Base-by-base conservation (phyloP, 2,888 invertebrate genomes). In the Sisyra terminalis region DNA sequence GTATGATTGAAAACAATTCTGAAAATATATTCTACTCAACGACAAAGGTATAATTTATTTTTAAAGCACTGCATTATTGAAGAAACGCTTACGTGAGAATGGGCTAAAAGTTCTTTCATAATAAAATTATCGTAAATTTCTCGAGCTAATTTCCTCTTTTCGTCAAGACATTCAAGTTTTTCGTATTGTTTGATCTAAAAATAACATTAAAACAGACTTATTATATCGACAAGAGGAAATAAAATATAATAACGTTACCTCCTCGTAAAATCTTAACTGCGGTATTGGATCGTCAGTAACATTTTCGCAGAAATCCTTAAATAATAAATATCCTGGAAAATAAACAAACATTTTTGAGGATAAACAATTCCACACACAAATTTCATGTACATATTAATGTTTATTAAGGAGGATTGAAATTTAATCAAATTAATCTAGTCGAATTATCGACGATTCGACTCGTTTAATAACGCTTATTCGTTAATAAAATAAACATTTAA, bases 61-160 rank as follows among this genome's bases (percentile, higher is more conserved):
- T 3, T 40, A 40, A 40, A 40, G 34, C 24, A 40, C 4, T 18
- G 34, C 29, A 42, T 13, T n/a, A n/a, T 24, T 29, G 15, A 29
- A 40, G 34, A 37, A 44, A 45, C 55, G 78, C 87, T 86, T 73
- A 97, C 97, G 73, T 98, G 96, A 56, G 96, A 84, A 70, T 94
- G 92, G 52, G 97, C 88, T 64, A 98, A 75, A 64, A 99, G 77
- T 74, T 99, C 98, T 66, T 94, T 94, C 98, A 98, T 98, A 62
- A 98, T 97, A 73, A 92, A 98, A 73, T 93, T 94, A 70, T 98
- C 98, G 70, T 98, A 98, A 59, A 98, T 93, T 66, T 96, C 92
- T 58, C 88, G 77, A 47, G 96, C 96, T 57, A 89, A 78, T 64
- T 88, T 85, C 69, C 86, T 81, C 60, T 98, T 73, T 59, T 98